These are phyloP conservation scores for Chloroclystis v-ata DNA, from an alignment of 2,888 invertebrate species.

Conservation along the genomic window DNA sequence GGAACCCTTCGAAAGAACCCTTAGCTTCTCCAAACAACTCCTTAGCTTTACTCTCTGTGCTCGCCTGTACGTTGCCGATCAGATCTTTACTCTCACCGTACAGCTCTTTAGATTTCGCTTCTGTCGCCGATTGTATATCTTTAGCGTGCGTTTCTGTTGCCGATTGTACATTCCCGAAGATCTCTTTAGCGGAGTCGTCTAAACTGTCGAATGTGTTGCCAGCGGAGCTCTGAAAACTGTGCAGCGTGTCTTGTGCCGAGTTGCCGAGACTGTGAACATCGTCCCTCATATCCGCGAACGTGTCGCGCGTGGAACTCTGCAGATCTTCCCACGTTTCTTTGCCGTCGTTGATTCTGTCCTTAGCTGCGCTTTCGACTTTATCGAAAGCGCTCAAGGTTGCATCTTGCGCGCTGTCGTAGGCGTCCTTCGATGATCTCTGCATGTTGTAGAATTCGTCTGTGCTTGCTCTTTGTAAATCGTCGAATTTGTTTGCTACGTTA, in stretches of 20 bases:
- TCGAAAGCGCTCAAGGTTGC: conserved; percentile 71
- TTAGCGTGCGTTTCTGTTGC: conserved; percentile 50
- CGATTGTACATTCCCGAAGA: conserved; percentile 46
- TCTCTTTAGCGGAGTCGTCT: conserved; percentile 62
- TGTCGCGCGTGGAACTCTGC: conserved; percentile 66
- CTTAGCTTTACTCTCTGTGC: conserved; percentile 52
- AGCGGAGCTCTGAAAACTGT: conserved; percentile 71
- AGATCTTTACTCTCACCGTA: conserved; percentile 46
- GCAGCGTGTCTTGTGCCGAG: conserved; percentile 66
- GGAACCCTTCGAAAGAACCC: conserved; percentile 67
- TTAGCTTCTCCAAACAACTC: conserved; percentile 51
- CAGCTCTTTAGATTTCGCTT: conserved; percentile 48
- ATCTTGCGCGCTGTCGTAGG: conserved; percentile 62
- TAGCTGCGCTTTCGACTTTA: conserved; percentile 67
- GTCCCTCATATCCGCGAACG: conserved; percentile 62
- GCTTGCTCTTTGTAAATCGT: conserved; percentile 37
- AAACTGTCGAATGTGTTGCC: conserved; percentile 71
- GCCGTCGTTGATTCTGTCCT: conserved; percentile 62
- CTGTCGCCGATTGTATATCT: conserved; percentile 45
- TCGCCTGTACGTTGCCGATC: conserved; percentile 46
- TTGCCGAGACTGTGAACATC: conserved; percentile 62
- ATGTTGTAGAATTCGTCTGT: conserved; percentile 49
- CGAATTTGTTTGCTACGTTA: conserved; percentile 44
- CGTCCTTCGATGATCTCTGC: conserved; percentile 55
- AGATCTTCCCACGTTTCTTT: conserved; percentile 64